A percentile compares a stretch with the other conserved stretches of the same genome.
Evolutionary conservation across 1,140 invertebrate species (phyloP).

Genomic region (Aphaenogaster ashmeadi): DNA sequence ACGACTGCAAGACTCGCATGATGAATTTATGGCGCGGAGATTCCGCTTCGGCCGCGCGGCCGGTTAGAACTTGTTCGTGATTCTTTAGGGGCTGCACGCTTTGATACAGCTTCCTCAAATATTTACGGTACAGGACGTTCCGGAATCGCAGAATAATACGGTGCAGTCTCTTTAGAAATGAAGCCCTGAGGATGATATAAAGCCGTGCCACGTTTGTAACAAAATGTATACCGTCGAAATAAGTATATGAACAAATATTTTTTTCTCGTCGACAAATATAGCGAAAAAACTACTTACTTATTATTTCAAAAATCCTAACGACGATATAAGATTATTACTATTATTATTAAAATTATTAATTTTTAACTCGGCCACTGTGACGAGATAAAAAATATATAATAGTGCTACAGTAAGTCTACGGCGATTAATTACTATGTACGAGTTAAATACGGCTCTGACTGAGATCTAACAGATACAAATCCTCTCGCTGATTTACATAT

Average conservation of each 20-base stretch:
- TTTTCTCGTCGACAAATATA: background rate
- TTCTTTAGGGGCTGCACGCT: constrained; percentile 61
- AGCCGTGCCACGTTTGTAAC: constrained; percentile 23
- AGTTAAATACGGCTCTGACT: background rate
- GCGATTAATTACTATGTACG: background rate
- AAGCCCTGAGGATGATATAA: constrained; percentile 37
- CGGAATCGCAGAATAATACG: constrained; percentile 62
- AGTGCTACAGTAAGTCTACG: background rate
- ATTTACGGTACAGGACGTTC: constrained; percentile 62
- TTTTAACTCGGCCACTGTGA: background rate
- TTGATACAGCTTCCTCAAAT: constrained; percentile 63
- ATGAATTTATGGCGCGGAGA: constrained; percentile 61
- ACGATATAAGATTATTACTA: background rate
- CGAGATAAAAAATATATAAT: background rate
- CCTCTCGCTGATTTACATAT: constrained; percentile 47
- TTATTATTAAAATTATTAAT: background rate
- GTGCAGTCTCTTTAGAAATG: constrained; percentile 55
- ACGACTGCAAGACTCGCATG: constrained; percentile 51
- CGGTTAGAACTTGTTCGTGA: constrained; percentile 61
- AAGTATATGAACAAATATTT: constrained; percentile 14
- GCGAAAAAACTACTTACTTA: background rate
- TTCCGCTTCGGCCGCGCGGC: constrained; percentile 42
- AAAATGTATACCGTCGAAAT: background rate
- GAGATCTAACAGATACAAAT: constrained; percentile 21
- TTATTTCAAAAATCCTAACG: background rate